Base-by-base conservation (phyloP, 2,797 vertebrate species). In the Mareca penelope region DNA sequence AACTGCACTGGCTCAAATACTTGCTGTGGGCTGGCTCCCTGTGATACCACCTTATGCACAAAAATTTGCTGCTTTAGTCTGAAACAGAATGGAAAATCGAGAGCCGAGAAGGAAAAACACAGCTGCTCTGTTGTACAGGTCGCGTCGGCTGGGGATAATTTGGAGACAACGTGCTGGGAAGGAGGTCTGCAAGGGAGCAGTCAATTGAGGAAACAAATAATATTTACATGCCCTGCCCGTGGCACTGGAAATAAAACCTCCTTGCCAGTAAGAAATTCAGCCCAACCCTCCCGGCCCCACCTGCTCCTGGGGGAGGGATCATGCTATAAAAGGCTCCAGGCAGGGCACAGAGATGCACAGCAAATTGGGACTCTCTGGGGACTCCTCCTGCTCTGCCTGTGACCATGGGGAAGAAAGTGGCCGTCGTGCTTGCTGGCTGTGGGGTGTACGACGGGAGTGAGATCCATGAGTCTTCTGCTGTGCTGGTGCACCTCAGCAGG, bases 371-470 rank as follows among this genome's bases (percentile, higher is more conserved):
- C 70, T 94, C 79, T 89, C 15, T 21, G 2, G 92, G 80, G 76
- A 79, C 14, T 17, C 69, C 10, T 53, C 7, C 33, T 5, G 65
- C 69, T 60, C 57, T 4, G 10, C 18, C 28, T 13, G 42, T 5
- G 29, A 50, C 78, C 87, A 99, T 99, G 99, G 96, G 64, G 3
- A 98, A 98, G 97, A 86, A 96, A 55, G 98, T 99, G 81, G 98
- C 99, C 15, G 97, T 99, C 24, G 96, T 99, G 90, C 98, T 99
- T 61, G 97, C 98, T 1, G 99, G 99, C 72, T 99, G 99, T 7
- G 99, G 99, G 4, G 98, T 98, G 50, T 98, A 98, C 40, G 98
- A 99, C 0, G 99, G 99, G 63, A 98, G 98, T 7, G 99, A 99
- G 95, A 48, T 99, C 95, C 98, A 99, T 0, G 98, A 99, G 96